Evolutionary conservation across 2,113 vertebrate species (phyloP).

Genomic region (Tyrannus savana): DNA sequence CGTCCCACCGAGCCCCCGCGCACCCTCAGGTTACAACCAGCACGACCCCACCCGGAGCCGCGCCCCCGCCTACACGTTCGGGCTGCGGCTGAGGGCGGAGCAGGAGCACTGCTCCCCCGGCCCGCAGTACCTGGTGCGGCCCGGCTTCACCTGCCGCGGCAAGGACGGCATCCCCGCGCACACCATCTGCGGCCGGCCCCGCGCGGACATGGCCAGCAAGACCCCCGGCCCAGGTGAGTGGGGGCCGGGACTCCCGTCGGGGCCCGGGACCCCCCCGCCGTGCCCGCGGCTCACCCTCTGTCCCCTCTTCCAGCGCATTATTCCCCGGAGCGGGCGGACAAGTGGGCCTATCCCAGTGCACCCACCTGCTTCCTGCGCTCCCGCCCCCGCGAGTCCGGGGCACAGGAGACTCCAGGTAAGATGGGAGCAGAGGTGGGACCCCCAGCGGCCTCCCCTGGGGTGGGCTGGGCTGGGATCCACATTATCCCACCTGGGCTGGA

Average conservation of each 20-base stretch:
- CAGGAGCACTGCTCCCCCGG: constrained; percentile 74
- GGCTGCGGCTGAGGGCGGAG: constrained; percentile 47
- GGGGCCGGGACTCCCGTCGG: neutral
- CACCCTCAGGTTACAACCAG: constrained; percentile 36
- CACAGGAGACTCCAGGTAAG: constrained; percentile 79
- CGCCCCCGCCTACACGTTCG: constrained; percentile 84
- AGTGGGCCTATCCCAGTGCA: constrained; percentile 61
- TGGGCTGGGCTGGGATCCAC: too few relatives aligned
- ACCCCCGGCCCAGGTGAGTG: constrained; percentile 84
- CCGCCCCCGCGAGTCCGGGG: constrained; percentile 55
- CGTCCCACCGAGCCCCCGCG: neutral
- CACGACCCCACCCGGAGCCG: constrained; percentile 84
- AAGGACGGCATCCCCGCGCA: constrained; percentile 73
- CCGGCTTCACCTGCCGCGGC: constrained; percentile 78
- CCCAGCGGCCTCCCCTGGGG: neutral
- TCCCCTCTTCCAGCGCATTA: constrained; percentile 74
- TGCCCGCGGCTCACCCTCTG: too few relatives aligned
- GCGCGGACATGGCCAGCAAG: constrained; percentile 22
- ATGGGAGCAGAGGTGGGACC: neutral
- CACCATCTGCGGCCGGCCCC: constrained; percentile 79
- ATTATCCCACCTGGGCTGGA: neutral
- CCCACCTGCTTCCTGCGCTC: constrained; percentile 79
- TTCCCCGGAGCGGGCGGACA: constrained; percentile 75
- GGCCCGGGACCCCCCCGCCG: neutral
- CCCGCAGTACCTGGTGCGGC: constrained; percentile 78